These are phyloP conservation scores for Drosophila maculinotata DNA, from an alignment of 2,888 invertebrate species.

Conservation along the genomic window DNA sequence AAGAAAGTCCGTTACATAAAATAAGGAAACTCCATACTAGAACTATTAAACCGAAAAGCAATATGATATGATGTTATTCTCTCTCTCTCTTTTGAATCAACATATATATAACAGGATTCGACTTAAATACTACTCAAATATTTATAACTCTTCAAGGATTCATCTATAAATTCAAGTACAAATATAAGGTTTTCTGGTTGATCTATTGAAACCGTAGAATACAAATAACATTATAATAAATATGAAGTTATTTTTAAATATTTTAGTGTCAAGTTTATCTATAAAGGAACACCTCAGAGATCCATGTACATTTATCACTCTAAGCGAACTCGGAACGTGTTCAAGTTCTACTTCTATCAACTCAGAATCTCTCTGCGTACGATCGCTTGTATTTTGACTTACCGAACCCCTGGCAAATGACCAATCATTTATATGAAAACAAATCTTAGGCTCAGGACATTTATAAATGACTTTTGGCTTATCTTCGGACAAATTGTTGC, in stretches of 20 bases:
- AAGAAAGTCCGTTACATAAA: background rate
- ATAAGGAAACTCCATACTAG: no score
- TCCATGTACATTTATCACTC: slow-evolving; percentile 3
- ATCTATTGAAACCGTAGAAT: no score
- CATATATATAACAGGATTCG: no score
- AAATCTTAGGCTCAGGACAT: slow-evolving; percentile 60
- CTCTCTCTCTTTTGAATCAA: no score
- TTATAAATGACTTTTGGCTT: slow-evolving; percentile 67
- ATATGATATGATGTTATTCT: no score
- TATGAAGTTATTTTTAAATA: background rate
- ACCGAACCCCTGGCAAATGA: slow-evolving; percentile 53
- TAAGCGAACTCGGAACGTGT: background rate
- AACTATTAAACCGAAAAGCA: background rate
- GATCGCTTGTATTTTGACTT: slow-evolving; percentile 19
- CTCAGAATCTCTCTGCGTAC: slow-evolving; percentile 22
- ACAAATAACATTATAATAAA: background rate
- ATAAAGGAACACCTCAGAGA: background rate
- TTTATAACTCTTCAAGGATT: no score
- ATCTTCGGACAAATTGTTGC: slow-evolving; percentile 69
- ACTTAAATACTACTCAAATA: no score
- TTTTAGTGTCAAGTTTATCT: background rate
- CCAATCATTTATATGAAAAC: slow-evolving; percentile 67
- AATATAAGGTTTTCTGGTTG: no score
- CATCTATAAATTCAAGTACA: no score
- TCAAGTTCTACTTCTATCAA: slow-evolving; percentile 38